Percentiles rank a stretch among this genome's conserved stretches.
phyloP scores from a whole-genome alignment of 2,888 invertebrate species.

The Meiosimyza platycephala region DNA sequence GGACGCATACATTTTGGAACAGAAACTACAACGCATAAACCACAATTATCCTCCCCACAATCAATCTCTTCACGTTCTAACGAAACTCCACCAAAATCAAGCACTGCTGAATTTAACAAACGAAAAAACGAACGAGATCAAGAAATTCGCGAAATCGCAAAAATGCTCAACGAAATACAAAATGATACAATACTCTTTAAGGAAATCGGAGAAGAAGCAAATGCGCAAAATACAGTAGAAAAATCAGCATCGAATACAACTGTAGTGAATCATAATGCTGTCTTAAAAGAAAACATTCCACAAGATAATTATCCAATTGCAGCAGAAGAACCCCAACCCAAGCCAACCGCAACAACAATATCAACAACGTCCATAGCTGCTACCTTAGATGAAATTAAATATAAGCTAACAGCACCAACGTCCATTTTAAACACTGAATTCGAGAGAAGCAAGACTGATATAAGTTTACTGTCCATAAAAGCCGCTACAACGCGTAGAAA shows the following conservation, averaged over 20 bases:
- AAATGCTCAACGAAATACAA: constrained; percentile 51
- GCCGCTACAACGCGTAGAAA: constrained; percentile 37
- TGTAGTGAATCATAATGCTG: neutral
- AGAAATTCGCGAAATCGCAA: constrained; percentile 52
- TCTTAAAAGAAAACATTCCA: constrained; percentile 4
- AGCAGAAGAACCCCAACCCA: too few relatives aligned
- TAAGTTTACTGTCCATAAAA: constrained; percentile 34
- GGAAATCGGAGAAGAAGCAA: neutral
- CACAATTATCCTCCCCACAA: neutral
- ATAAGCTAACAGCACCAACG: neutral
- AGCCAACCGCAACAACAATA: neutral
- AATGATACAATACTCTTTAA: constrained; percentile 40
- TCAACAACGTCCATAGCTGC: neutral
- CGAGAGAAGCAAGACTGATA: constrained; percentile 48
- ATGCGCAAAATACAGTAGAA: neutral
- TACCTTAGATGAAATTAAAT: neutral
- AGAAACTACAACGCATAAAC: neutral
- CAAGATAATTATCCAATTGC: too few relatives aligned
- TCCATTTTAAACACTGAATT: constrained; percentile 14
- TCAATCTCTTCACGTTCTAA: too few relatives aligned
- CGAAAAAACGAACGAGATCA: constrained; percentile 51
- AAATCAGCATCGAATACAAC: neutral
- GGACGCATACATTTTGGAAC: constrained; percentile 12
- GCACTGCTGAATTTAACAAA: constrained; percentile 46
- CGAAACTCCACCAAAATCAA: neutral